Conservation (phyloP, 1,140 invertebrate genomes). For the Triops longicaudatus region DNA sequence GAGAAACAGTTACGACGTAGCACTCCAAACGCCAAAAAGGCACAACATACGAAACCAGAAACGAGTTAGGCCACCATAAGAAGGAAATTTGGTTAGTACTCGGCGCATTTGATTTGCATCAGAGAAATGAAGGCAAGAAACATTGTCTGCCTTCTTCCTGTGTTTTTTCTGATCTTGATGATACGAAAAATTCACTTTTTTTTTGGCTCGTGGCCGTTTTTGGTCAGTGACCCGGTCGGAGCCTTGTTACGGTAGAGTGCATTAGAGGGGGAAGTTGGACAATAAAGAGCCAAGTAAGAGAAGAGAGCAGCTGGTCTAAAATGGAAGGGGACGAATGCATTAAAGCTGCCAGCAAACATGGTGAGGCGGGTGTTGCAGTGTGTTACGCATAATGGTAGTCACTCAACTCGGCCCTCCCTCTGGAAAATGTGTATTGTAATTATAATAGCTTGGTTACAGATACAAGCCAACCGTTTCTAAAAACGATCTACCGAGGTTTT, state of each 20-base stretch:
- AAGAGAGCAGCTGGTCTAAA: conserved; percentile 1
- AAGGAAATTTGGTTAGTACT: neutral
- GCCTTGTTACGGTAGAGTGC: neutral
- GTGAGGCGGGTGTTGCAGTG: neutral
- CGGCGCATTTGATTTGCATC: neutral
- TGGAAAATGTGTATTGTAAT: neutral
- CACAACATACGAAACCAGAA: neutral
- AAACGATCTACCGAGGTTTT: neutral
- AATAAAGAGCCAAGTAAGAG: neutral
- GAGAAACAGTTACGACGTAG: neutral
- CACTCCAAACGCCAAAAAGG: neutral
- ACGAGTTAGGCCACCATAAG: neutral
- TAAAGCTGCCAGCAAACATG: conserved; percentile 3
- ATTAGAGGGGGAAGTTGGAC: neutral
- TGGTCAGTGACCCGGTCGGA: conserved; percentile 4
- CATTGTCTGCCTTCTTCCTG: neutral
- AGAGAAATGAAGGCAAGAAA: neutral
- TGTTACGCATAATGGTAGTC: neutral
- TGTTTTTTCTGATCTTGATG: neutral
- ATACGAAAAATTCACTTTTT: neutral
- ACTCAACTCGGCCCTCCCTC: neutral
- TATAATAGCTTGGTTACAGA: conserved; percentile 12
- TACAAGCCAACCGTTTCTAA: neutral
- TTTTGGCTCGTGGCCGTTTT: neutral
- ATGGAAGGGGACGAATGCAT: neutral